These are phyloP conservation scores for Phalanger gymnotis DNA, from an alignment of 2,797 vertebrate genomes.

Conservation along the genomic window DNA sequence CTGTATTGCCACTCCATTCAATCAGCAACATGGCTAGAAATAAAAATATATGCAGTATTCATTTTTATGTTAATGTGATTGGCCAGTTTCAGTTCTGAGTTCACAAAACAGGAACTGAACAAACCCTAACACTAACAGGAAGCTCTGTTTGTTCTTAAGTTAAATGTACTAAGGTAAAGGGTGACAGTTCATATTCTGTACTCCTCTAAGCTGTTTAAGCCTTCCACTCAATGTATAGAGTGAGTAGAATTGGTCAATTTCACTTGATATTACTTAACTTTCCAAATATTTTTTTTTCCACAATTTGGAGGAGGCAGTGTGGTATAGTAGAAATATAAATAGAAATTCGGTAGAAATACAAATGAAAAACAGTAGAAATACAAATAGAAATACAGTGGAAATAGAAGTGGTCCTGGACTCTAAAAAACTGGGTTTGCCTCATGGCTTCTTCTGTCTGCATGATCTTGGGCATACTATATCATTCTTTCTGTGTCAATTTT, in stretches of 20 bases:
- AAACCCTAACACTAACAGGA: background rate
- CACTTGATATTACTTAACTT: background rate
- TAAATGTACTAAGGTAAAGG: background rate
- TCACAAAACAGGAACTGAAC: background rate
- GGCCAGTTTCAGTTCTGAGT: background rate
- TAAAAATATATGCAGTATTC: background rate
- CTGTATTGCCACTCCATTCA: background rate
- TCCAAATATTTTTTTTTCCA: background rate
- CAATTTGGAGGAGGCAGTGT: background rate
- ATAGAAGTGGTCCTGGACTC: background rate
- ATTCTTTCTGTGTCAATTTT: background rate
- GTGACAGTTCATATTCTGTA: background rate
- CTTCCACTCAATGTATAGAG: background rate
- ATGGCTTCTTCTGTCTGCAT: background rate
- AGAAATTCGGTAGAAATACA: background rate
- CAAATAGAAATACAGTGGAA: background rate
- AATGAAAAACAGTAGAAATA: background rate
- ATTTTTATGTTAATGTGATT: background rate
- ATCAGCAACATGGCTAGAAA: background rate
- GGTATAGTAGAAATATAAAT: background rate
- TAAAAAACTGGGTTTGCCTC: background rate
- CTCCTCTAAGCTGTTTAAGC: background rate
- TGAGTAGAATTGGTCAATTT: background rate
- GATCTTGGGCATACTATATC: background rate
- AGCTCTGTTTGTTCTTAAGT: background rate